These are phyloP conservation scores for Phyllostomus discolor DNA, from an alignment of 2,113 vertebrate species.

Conservation along the genomic window DNA sequence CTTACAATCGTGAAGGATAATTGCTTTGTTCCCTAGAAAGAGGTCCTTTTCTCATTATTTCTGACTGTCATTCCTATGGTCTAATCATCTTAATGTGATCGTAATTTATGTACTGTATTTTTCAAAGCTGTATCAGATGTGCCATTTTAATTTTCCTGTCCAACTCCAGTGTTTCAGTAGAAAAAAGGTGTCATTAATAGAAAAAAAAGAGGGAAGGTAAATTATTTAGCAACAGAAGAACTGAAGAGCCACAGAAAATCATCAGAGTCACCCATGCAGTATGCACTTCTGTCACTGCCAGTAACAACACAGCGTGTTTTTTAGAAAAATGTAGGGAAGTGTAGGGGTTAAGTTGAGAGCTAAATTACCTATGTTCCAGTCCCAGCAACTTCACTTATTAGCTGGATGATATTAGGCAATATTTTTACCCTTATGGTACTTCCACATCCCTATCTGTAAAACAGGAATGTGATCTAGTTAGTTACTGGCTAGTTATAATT, in stretches of 20 bases:
- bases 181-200: not conserved
- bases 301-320: not conserved
- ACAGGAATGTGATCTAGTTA: not conserved
- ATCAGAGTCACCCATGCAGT: not conserved
- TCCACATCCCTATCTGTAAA: not conserved
- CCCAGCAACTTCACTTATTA: not conserved
- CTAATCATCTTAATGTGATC: slow-evolving; percentile 66
- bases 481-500: not conserved
- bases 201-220: not conserved
- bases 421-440: not conserved
- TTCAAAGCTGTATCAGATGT: slow-evolving; percentile 63
- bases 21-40: slow-evolving; percentile 73
- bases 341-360: not conserved
- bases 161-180: not conserved
- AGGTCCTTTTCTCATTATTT: slow-evolving; percentile 69
- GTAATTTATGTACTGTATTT: slow-evolving; percentile 70
- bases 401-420: not conserved
- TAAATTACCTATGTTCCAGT: not conserved
- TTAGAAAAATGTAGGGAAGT: not conserved
- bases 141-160: slow-evolving; percentile 65
- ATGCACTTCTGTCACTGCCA: not conserved
- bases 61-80: slow-evolving; percentile 65
- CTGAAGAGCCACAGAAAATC: not conserved
- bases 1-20: slow-evolving; percentile 62
- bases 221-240: not conserved